Evolutionary conservation across 1,140 invertebrate species (phyloP).

Genomic region (Ips nitidus): DNA sequence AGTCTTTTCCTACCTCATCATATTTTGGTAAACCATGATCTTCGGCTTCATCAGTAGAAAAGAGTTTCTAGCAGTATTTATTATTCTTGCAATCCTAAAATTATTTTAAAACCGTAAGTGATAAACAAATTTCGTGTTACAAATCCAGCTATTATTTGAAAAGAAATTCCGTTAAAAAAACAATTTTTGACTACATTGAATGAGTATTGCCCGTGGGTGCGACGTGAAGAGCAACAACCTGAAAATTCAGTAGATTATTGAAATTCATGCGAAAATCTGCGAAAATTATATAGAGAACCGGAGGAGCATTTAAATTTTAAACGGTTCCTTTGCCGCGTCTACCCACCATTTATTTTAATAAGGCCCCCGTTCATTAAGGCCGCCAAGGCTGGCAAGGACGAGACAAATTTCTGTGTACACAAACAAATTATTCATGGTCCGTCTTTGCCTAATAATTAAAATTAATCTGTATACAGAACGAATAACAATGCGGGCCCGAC

Average conservation of each 20-base stretch:
- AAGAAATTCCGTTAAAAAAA: no score
- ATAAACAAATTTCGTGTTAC: no score
- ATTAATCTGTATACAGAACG: conserved; percentile 38
- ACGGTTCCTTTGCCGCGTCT: conserved; percentile 20
- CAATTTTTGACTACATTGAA: no score
- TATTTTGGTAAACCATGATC: no score
- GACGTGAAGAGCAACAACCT: not conserved
- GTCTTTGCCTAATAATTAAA: conserved; percentile 38
- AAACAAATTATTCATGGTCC: conserved; percentile 38
- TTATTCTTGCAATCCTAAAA: no score
- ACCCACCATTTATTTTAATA: conserved; percentile 37
- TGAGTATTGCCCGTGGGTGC: no score
- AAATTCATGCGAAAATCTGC: conserved; percentile 31
- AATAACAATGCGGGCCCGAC: conserved; percentile 31
- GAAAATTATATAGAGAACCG: conserved; percentile 25
- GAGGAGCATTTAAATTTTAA: conserved; percentile 30
- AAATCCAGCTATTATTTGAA: no score
- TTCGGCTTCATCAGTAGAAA: no score
- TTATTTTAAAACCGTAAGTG: no score
- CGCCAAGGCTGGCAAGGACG: conserved; percentile 30
- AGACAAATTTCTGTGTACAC: conserved; percentile 37
- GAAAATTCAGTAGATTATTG: conserved; percentile 23
- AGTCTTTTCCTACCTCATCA: no score
- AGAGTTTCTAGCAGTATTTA: no score
- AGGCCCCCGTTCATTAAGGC: conserved; percentile 33